Conservation (phyloP, 2,888 invertebrate genomes). For the Minunthozetes semirufus region DNA sequence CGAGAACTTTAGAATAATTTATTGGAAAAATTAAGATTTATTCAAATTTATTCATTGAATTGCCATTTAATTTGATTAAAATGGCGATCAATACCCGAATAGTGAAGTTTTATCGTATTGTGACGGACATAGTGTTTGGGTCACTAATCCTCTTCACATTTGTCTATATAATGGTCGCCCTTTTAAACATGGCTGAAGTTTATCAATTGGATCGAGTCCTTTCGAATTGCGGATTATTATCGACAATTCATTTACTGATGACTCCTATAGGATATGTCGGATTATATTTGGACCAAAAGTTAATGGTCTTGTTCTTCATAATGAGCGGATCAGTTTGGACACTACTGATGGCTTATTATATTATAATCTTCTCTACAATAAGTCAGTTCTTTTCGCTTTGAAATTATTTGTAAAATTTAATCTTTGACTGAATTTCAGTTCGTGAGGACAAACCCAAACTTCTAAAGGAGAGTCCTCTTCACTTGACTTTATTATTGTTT, state of each 20-base stretch:
- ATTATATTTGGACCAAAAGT: neutral
- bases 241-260: neutral
- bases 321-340: neutral
- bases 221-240: neutral
- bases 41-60: too few species aligned
- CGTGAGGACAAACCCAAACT: neutral
- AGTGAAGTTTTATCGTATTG: neutral
- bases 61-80: neutral
- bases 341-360: neutral
- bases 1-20: too few species aligned
- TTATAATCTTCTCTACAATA: neutral
- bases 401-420: neutral
- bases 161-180: neutral
- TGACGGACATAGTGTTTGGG: neutral
- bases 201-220: neutral
- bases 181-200: neutral
- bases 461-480: neutral
- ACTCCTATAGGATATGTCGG: conserved; percentile 15
- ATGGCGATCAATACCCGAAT: neutral
- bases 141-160: neutral
- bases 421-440: neutral
- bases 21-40: too few species aligned
- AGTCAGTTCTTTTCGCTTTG: neutral
- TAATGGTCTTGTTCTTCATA: neutral
- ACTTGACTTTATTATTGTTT: neutral